A percentile compares a stretch with the other conserved stretches of the same genome.
Evolutionary conservation across 2,797 vertebrate genomes (phyloP).

Genomic region (Picus viridis): DNA sequence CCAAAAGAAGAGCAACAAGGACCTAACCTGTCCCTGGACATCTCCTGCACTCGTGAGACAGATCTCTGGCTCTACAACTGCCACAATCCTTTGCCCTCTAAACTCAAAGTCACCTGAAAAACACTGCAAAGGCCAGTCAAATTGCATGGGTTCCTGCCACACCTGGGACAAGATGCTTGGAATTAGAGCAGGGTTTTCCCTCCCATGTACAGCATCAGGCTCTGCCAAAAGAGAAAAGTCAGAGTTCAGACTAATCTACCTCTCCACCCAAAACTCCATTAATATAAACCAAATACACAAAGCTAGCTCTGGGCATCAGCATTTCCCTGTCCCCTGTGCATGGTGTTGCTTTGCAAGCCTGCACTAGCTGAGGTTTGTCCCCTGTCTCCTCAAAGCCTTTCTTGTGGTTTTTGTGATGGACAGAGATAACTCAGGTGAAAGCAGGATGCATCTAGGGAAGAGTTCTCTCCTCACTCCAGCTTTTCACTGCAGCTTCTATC

Average conservation of each 20-base stretch:
- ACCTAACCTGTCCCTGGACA: background rate
- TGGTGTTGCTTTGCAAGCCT: background rate
- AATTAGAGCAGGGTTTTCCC: background rate
- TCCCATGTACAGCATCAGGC: background rate
- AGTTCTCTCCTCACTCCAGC: background rate
- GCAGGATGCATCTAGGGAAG: background rate
- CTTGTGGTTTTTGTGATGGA: background rate
- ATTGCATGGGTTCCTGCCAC: background rate
- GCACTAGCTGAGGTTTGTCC: background rate
- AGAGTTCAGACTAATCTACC: background rate
- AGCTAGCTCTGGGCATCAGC: background rate
- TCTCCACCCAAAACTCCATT: background rate
- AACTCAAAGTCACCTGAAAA: background rate
- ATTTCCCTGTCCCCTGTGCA: background rate
- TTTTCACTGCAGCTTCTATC: background rate
- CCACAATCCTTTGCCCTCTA: background rate
- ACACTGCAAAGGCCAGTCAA: background rate
- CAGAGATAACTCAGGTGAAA: background rate
- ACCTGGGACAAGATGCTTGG: background rate
- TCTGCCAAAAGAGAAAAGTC: background rate
- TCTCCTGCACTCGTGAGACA: background rate
- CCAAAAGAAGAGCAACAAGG: background rate
- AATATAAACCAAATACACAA: background rate
- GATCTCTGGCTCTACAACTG: background rate
- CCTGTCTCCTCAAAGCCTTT: background rate